Base-by-base conservation (phyloP, 2,797 vertebrate genomes). In the Philypnodon macrostomus region DNA sequence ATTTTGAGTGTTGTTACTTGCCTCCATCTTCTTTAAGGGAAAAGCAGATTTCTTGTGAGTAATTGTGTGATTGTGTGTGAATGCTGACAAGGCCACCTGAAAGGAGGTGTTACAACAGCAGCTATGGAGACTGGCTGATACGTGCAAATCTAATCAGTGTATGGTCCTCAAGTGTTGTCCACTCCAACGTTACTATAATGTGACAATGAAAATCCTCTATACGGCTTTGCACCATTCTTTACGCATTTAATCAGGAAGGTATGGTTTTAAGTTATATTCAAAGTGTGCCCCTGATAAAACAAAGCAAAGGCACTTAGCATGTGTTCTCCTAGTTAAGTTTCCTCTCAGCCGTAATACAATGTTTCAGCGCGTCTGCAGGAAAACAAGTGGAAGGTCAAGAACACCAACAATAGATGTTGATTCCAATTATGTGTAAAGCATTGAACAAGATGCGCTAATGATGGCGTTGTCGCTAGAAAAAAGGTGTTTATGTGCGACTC, bases 371-470 rank as follows among this genome's bases (percentile, higher is more conserved):
- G 72, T 79, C 79, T 86, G 70, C 70, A 59, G 74, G 80, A 87
- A 89, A 88, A 86, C 81, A 83, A 85, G 80, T 58, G 75, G 80
- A 76, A 85, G 85, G 85, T 88, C 78, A 82, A 71, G 61, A 83
- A 80, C 85, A 58, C 68, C 65, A 85, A 84, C 81, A 87, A 88
- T 87, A 82, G 79, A 79, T 81, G 87, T 87, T 90, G 86, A 88
- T 89, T 86, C 85, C 84, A 89, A 86, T 87, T 87, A 88, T 75
- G 79, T 77, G 72, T 79, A 83, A 85, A 81, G 83, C 80, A 80
- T 80, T 85, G 81, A 87, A 87, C 82, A 85, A 85, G 85, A 85
- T 63, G 78, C 68, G 59, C 80, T 88, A 89, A 89, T 88, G 86
- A 89, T 84, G 81, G 73, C 75, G 72, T 79, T 55, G 75, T 79